These are phyloP conservation scores for Pseudomugil gertrudae DNA, from an alignment of 2,797 vertebrate species.

Conservation along the genomic window DNA sequence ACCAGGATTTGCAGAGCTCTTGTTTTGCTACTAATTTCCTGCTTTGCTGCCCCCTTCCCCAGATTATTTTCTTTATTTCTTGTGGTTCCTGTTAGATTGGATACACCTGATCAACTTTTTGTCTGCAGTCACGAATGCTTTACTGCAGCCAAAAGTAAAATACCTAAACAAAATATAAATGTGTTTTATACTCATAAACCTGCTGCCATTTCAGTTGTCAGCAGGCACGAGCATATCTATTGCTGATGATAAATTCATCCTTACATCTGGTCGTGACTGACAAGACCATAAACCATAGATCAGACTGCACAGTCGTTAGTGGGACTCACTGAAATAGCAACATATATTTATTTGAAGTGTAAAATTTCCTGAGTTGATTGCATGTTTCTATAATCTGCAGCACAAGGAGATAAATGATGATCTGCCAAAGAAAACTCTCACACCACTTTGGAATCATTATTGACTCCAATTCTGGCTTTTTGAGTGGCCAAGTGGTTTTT, in stretches of 20 bases:
- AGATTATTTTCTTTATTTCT: slow-evolving; percentile 83
- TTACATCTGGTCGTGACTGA: slow-evolving; percentile 38
- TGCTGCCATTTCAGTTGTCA: slow-evolving; percentile 3
- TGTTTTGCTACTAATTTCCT: slow-evolving; percentile 88
- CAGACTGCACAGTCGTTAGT: slow-evolving; percentile 34
- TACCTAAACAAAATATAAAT: slow-evolving; percentile 1
- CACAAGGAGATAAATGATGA: slow-evolving; percentile 46
- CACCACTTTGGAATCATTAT: slow-evolving; percentile 46
- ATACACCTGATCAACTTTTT: slow-evolving; percentile 64
- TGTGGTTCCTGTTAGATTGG: slow-evolving; percentile 76
- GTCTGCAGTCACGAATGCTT: slow-evolving; percentile 40
- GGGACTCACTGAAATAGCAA: slow-evolving; percentile 61
- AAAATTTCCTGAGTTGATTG: slow-evolving; percentile 75
- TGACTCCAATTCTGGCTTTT: slow-evolving; percentile 59
- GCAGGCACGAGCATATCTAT: slow-evolving; percentile 2
- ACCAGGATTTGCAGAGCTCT: slow-evolving; percentile 81
- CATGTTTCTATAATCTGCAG: slow-evolving; percentile 71
- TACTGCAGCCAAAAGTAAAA: slow-evolving; percentile 5
- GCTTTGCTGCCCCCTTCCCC: slow-evolving; percentile 82
- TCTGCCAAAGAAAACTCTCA: slow-evolving; percentile 76
- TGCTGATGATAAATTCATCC: slow-evolving; percentile 14
- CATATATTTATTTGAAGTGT: slow-evolving; percentile 71
- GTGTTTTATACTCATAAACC: slow-evolving; percentile 9
- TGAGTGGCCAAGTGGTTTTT: slow-evolving; percentile 37
- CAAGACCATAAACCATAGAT: slow-evolving; percentile 49